Conservation (phyloP, 2,113 vertebrate genomes). For the Triplophysa siluroides region DNA sequence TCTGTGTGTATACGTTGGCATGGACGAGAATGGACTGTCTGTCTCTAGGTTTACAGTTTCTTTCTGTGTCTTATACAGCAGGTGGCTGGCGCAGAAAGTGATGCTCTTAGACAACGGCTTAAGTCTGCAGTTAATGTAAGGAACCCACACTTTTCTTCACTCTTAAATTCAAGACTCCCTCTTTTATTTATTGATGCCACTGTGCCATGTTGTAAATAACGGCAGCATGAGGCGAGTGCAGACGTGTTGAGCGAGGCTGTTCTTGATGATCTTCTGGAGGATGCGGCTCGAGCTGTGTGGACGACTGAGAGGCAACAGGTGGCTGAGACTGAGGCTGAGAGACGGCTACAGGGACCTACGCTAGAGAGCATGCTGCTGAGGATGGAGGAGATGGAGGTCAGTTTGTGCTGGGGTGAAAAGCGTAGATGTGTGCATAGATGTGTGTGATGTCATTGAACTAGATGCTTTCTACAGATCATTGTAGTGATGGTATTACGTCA, state of each 20-base stretch:
- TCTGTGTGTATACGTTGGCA: background rate
- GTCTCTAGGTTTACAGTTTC: background rate
- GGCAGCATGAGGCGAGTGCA: slow-evolving; percentile 65
- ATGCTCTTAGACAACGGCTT: slow-evolving; percentile 53
- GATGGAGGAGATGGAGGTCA: slow-evolving; percentile 97
- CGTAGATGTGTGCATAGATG: background rate
- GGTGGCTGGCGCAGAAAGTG: slow-evolving; percentile 53
- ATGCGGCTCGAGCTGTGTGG: slow-evolving; percentile 63
- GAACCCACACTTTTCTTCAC: background rate
- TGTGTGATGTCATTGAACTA: background rate
- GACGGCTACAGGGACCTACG: slow-evolving; percentile 59
- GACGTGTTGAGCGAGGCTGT: slow-evolving; percentile 65
- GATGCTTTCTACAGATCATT: no score
- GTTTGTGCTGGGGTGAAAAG: slow-evolving; percentile 29
- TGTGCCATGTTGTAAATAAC: background rate
- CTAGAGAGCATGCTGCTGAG: slow-evolving; percentile 88
- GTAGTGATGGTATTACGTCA: no score
- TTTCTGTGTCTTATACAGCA: slow-evolving; percentile 53
- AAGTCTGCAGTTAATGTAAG: slow-evolving; percentile 64
- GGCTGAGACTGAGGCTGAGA: slow-evolving; percentile 26
- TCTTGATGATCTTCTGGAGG: slow-evolving; percentile 74
- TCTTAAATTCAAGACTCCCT: background rate
- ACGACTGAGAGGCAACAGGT: slow-evolving; percentile 60
- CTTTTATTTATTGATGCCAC: background rate
- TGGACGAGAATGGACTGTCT: background rate